Percentiles rank a stretch among this genome's conserved stretches.
Conservation (phyloP, 2,113 vertebrate species). For the Columba janthina region DNA sequence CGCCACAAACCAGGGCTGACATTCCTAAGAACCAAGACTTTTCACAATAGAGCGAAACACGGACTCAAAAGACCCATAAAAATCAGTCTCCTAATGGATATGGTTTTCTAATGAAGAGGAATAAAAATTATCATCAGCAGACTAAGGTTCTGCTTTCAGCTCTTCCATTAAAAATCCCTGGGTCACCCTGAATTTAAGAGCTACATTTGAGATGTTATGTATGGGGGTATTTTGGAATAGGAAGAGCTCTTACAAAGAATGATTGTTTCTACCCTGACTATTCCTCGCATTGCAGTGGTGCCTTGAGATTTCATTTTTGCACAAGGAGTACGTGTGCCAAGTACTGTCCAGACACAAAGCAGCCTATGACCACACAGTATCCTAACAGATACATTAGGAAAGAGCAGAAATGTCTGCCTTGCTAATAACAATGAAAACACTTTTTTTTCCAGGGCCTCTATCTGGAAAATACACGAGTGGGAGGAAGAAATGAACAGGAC, state of each 20-base stretch:
- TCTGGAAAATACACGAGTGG: not conserved
- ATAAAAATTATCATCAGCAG: not conserved
- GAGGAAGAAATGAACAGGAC: not conserved
- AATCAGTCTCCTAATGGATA: not conserved
- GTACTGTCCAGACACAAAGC: not conserved
- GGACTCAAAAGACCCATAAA: not conserved
- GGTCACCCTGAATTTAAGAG: not conserved
- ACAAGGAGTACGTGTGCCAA: not conserved
- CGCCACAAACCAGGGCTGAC: not conserved
- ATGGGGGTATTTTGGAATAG: not conserved
- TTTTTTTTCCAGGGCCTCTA: not conserved
- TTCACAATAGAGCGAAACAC: not conserved
- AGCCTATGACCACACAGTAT: not conserved
- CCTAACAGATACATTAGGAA: not conserved
- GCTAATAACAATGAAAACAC: slow-evolving; percentile 34
- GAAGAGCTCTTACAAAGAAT: not conserved
- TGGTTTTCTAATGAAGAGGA: not conserved
- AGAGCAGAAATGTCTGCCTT: slow-evolving; percentile 13
- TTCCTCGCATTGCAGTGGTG: not conserved
- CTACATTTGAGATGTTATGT: not conserved
- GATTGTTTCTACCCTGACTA: not conserved
- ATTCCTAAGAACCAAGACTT: not conserved
- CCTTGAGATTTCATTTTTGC: not conserved
- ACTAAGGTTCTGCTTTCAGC: not conserved
- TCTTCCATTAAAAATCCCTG: not conserved